Conservation (phyloP, 2,888 invertebrate genomes). For the Bellardia bayeri region DNA sequence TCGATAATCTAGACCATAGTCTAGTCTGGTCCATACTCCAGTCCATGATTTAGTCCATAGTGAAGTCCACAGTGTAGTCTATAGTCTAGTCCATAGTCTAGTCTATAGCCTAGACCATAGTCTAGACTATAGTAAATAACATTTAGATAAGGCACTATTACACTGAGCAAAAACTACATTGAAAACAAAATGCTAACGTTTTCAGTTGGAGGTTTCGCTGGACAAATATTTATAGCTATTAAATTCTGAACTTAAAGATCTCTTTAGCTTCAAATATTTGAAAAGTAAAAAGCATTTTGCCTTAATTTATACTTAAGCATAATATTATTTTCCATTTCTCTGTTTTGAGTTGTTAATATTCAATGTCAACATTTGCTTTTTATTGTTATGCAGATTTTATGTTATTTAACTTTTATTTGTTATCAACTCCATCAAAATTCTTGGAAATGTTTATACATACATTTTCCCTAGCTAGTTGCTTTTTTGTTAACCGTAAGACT, state of each 20-base stretch:
- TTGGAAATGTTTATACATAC: neutral
- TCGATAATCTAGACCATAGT: too few species aligned
- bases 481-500: slow-evolving; percentile 66
- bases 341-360: slow-evolving; percentile 35
- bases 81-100: too few species aligned
- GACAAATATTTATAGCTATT: neutral
- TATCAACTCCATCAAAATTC: neutral
- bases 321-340: slow-evolving; percentile 1
- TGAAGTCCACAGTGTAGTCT: too few species aligned
- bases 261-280: neutral
- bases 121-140: too few species aligned
- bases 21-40: too few species aligned
- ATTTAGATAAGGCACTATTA: too few species aligned
- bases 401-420: slow-evolving; percentile 26
- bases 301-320: neutral
- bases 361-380: slow-evolving; percentile 69
- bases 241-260: neutral
- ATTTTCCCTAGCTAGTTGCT: neutral
- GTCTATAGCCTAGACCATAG: too few species aligned
- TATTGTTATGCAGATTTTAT: slow-evolving; percentile 53
- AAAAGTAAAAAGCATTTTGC: neutral
- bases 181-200: too few species aligned
- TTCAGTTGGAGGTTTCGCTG: too few species aligned
- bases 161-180: too few species aligned
- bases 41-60: too few species aligned